Base-by-base conservation (phyloP, 2,113 vertebrate genomes). In the Microtus montanus region DNA sequence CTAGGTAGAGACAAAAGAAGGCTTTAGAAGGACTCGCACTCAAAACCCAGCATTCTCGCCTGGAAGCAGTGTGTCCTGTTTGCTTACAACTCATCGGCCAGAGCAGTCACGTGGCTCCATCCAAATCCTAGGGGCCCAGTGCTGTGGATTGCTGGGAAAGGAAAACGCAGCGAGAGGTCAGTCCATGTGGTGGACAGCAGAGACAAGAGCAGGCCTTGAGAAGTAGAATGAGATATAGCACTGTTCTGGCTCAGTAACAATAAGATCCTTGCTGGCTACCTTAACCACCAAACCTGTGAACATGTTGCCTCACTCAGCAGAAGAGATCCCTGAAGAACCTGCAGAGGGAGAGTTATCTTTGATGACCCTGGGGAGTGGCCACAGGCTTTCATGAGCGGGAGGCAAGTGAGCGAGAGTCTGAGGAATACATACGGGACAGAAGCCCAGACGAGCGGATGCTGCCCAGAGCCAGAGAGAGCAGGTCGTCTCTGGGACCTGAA, bases 391-490 rank as follows among this genome's bases (percentile, higher is more conserved):
- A 1, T 2, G n/a, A 28, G 70, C 35, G 28, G n/a, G 54, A 41
- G 41, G 41, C 41, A 41, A 41, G 41, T 41, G 41, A 41, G 41
- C 4, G 41, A 49, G 49, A 49, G 49, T 64, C 47, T 70, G 64
- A 49, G 54, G 68, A 35, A 6, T 70, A 77, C 8, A 35, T 0
- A 3, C 2, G 28, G 2, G 7, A 7, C 4, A 1, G 17, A 49
- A 91, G 5, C 2, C 38, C 71, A 11, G 15, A 6, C 1, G 3
- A 52, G 11, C 5, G 1, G 4, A 12, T 2, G 0, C 3, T 0
- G 9, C 26, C 28, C 4, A 20, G 13, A 44, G 68, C 7, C 6
- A 17, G 44, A 19, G 70, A 20, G 41, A 0, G 19, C 15, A 30
- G 41, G 33, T 0, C 6, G 7, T 22, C 9, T 33, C 15, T 3